Evolutionary conservation across 2,113 vertebrate genomes (phyloP).

Genomic region (Aegypius monachus): DNA sequence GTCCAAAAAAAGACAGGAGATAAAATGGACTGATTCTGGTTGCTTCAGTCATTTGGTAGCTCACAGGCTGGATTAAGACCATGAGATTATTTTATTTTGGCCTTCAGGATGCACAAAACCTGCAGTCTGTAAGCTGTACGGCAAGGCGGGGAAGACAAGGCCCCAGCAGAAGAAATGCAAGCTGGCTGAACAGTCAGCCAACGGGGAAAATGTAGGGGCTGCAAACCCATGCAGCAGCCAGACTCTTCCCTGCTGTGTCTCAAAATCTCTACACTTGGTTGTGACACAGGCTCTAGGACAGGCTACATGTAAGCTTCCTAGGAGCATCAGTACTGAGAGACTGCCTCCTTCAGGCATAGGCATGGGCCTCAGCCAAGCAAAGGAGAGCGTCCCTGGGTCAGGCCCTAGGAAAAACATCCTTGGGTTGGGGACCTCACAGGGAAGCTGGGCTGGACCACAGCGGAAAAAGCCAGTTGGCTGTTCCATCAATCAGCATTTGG

Average conservation of each 20-base stretch:
- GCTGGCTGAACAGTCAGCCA: background rate
- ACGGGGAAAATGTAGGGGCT: background rate
- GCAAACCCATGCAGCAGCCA: background rate
- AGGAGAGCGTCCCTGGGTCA: background rate
- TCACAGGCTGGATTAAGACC: background rate
- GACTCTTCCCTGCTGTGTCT: background rate
- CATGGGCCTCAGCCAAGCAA: background rate
- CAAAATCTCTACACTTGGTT: background rate
- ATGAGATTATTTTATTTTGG: background rate
- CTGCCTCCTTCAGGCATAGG: accelerated
- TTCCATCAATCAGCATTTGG: background rate
- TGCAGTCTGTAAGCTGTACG: background rate
- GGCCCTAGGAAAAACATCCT: background rate
- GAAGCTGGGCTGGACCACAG: background rate
- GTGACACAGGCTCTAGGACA: background rate
- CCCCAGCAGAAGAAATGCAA: background rate
- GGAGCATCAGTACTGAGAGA: background rate
- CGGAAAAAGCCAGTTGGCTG: background rate
- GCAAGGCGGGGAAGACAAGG: background rate
- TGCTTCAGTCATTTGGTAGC: background rate
- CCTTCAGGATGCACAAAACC: background rate
- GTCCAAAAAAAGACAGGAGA: background rate
- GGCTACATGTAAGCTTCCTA: background rate
- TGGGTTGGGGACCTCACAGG: background rate
- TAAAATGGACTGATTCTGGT: background rate